A percentile compares a stretch with the other conserved stretches of the same genome.
phyloP scores from a whole-genome alignment of 2,888 invertebrate genomes.

The Brachyptera risi region DNA sequence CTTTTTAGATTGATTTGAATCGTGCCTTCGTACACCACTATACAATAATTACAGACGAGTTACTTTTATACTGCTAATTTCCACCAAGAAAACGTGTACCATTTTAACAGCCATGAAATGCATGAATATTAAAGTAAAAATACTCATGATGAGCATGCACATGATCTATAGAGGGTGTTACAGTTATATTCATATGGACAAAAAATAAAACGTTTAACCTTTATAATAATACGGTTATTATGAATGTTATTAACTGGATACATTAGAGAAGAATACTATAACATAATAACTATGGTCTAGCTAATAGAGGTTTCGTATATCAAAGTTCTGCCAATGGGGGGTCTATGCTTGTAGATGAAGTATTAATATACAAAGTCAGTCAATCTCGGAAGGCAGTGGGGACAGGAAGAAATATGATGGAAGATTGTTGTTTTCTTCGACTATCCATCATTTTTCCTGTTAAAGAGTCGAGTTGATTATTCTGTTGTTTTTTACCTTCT shows the following conservation, averaged over 20 bases:
- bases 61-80: conserved; percentile 3
- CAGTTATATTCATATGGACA: too few relatives aligned
- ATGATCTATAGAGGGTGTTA: background rate
- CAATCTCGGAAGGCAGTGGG: conserved; percentile 14
- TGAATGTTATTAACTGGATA: background rate
- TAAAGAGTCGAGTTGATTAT: background rate
- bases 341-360: conserved; percentile 22
- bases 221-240: conserved; percentile 5
- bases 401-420: conserved; percentile 30
- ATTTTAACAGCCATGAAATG: conserved; percentile 2
- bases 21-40: conserved; percentile 1
- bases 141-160: too few relatives aligned
- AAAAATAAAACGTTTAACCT: conserved; percentile 7
- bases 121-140: too few relatives aligned
- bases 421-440: conserved; percentile 1
- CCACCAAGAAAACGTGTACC: conserved; percentile 3
- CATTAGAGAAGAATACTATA: background rate
- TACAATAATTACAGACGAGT: background rate
- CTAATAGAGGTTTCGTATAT: conserved; percentile 21
- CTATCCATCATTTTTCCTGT: conserved; percentile 24
- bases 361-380: conserved; percentile 10
- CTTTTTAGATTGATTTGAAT: conserved; percentile 3
- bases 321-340: conserved; percentile 20
- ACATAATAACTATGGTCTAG: background rate
- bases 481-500: background rate